Conservation (phyloP, 2,888 invertebrate genomes). For the Limnephilus auricula region DNA sequence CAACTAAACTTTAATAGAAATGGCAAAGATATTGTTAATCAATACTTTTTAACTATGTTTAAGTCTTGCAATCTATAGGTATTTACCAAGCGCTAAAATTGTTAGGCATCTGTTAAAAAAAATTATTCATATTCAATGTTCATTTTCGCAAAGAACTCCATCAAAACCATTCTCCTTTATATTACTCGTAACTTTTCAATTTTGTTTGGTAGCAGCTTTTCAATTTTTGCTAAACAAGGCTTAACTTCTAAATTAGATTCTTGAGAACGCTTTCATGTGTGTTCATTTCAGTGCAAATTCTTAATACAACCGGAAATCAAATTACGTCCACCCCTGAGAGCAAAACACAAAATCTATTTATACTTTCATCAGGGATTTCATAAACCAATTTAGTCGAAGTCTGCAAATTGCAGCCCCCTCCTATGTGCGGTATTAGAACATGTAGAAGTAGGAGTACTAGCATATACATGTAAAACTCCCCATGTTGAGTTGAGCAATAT, state of each 20-base stretch:
- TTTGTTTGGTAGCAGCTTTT: not conserved
- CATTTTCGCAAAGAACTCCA: not conserved
- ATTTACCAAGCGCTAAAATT: not conserved
- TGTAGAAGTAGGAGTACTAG: not conserved
- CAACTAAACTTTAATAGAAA: too few species aligned
- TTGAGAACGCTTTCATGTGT: conserved; percentile 15
- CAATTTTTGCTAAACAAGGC: not conserved
- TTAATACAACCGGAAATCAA: conserved; percentile 22
- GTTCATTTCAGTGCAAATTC: conserved; percentile 7
- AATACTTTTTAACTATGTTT: not conserved
- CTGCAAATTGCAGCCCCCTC: conserved; percentile 29
- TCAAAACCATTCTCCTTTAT: not conserved
- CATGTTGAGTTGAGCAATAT: conserved; percentile 18
- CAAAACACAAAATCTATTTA: conserved; percentile 44
- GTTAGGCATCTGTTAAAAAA: not conserved
- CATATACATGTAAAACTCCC: not conserved
- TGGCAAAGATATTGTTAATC: too few species aligned
- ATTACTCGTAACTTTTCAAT: not conserved
- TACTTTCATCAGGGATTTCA: conserved; percentile 47
- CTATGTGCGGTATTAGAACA: not conserved
- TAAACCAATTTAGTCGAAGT: conserved; percentile 44
- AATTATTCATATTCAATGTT: not conserved
- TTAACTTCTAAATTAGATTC: not conserved
- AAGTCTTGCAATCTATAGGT: not conserved
- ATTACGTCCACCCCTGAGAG: conserved; percentile 13